phyloP scores from a whole-genome alignment of 2,888 invertebrate genomes.

The Drosophila pseudotakahashii region DNA sequence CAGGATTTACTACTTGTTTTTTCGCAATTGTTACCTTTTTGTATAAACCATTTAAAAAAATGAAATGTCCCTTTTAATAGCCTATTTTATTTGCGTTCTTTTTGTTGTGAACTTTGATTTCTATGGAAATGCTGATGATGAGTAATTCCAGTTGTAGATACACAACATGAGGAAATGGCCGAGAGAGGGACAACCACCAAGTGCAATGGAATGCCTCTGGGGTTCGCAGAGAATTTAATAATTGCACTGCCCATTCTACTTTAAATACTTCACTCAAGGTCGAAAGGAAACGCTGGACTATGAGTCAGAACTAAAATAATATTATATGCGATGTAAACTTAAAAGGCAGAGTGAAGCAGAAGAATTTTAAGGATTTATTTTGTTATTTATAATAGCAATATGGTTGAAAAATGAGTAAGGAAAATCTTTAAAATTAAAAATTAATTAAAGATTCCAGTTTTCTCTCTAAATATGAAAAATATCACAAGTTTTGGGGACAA shows the following conservation, averaged over 20 bases:
- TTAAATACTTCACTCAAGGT: conserved; percentile 22
- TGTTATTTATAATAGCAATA: too few species aligned
- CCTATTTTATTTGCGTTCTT: conserved; percentile 2
- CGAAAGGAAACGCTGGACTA: background rate
- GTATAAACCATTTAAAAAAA: too few species aligned
- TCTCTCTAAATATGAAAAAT: too few species aligned
- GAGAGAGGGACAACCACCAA: background rate
- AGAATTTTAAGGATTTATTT: too few species aligned
- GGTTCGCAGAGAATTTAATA: conserved; percentile 8
- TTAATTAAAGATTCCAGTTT: too few species aligned
- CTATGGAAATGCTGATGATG: conserved; percentile 49
- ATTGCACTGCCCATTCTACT: conserved; percentile 15
- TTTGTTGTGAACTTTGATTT: conserved; percentile 42
- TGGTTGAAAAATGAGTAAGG: too few species aligned
- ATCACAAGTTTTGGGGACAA: too few species aligned
- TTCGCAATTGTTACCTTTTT: too few species aligned
- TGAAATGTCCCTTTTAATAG: too few species aligned
- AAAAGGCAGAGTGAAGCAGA: too few species aligned
- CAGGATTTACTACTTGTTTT: background rate
- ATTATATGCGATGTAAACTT: too few species aligned
- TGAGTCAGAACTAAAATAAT: conserved; percentile 1
- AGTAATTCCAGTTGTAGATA: conserved; percentile 38
- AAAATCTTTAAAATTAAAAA: too few species aligned
- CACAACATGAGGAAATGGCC: conserved; percentile 1
- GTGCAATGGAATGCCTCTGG: conserved; percentile 13